Evolutionary conservation across 2,797 vertebrate genomes (phyloP), one percentile per base, ranked within the genome.

Genomic region (Acipenser transmontanus): DNA sequence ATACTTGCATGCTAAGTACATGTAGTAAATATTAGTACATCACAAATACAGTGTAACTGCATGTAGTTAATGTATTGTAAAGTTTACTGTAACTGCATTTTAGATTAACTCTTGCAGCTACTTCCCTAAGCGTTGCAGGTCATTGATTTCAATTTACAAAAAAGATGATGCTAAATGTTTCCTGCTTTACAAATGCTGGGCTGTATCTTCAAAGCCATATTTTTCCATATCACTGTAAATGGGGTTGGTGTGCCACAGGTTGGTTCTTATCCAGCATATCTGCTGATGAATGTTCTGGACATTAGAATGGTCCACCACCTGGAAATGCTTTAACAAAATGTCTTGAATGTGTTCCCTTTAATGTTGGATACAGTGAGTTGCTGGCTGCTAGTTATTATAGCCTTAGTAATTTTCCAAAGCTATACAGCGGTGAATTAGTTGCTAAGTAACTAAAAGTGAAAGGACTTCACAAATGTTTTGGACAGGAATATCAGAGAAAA

Each of bases 311-410:
- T 48, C 17, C 47, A 20, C 17, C 51, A 63, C 61, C n/a, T 47
- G 51, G 61, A 70, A 52, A 6, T 66, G 60, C 64, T 66, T 67
- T 60, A 51, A 49, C 17, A 4, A 56, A n/a, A 9, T 34, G 49
- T 50, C 20, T 65, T 49, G 47, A 71, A 78, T 69, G 69, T 67
- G 65, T 78, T 49, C 69, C 61, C 51, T 70, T 71, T 64, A 63
- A 64, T 70, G 50, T 59, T 65, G 69, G 67, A 74, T 71, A 65
- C 75, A 14, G 69, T 69, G 75, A 54, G 73, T 77, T 78, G 68
- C 70, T 71, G 69, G 49, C 69, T 78, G 63, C 75, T 75, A 79
- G 67, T 68, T 78, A 64, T 72, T 77, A 80, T 79, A 71, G 74
- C 73, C 71, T 76, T 72, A 76, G 64, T 57, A 61, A 54, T 49